These are phyloP conservation scores for Merluccius polli DNA, from an alignment of 2,797 vertebrate species.

Conservation along the genomic window DNA sequence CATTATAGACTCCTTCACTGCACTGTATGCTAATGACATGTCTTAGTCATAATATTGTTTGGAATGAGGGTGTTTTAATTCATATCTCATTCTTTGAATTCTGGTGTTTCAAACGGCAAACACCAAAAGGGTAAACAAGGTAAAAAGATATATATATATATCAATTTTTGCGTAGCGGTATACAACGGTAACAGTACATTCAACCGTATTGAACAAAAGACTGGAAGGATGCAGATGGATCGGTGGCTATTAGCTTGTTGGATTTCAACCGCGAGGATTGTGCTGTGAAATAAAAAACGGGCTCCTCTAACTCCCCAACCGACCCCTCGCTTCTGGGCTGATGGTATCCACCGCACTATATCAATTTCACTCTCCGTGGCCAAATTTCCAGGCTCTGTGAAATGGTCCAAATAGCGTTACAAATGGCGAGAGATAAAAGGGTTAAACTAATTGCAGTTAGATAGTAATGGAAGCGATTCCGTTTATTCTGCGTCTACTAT, in stretches of 20 bases:
- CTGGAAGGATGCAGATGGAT: background rate
- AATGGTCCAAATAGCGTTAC: conserved; percentile 77
- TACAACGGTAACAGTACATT: background rate
- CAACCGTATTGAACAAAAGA: background rate
- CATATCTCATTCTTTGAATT: conserved; percentile 49
- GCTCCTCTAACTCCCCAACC: conserved; percentile 49
- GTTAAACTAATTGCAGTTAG: conserved; percentile 79
- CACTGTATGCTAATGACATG: conserved; percentile 74
- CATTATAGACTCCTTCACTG: conserved; percentile 74
- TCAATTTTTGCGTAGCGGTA: background rate
- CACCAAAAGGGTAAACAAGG: background rate
- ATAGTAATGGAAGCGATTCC: conserved; percentile 76
- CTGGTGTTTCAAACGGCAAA: background rate
- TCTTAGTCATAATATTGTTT: conserved; percentile 76
- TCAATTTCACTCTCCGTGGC: conserved; percentile 73
- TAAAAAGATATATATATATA: background rate
- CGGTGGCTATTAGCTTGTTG: conserved; percentile 46
- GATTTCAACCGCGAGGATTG: conserved; percentile 70
- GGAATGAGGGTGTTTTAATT: conserved; percentile 66
- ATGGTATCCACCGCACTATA: conserved; percentile 75
- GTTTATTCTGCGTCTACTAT: conserved; percentile 71
- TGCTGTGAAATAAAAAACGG: conserved; percentile 22
- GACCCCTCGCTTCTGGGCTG: conserved; percentile 69
- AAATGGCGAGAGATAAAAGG: conserved; percentile 79
- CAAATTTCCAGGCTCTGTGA: conserved; percentile 74